These are phyloP conservation scores for Diplazon laetatorius DNA, from an alignment of 2,888 invertebrate genomes.

Conservation along the genomic window DNA sequence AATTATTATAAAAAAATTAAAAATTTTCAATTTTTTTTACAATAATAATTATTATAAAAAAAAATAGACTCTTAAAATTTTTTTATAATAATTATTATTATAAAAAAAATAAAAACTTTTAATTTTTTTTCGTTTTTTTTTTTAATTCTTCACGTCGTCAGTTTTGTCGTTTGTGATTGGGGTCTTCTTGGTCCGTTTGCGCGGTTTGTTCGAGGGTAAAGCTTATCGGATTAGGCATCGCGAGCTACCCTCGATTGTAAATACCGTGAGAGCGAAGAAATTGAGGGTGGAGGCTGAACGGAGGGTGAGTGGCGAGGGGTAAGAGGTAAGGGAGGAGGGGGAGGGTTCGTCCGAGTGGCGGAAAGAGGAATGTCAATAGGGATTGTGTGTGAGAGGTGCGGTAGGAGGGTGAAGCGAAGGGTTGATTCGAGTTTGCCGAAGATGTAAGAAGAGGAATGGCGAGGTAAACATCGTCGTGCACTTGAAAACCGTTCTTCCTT, in stretches of 20 bases:
- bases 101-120: too few species aligned
- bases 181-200: neutral
- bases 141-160: neutral
- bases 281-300: conserved; percentile 6
- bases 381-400: too few species aligned
- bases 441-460: conserved; percentile 75
- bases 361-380: too few species aligned
- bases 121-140: too few species aligned
- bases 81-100: too few species aligned
- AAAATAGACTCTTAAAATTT: too few species aligned
- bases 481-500: conserved; percentile 36
- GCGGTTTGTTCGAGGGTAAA: conserved; percentile 13
- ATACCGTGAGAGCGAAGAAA: conserved; percentile 65
- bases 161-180: conserved; percentile 6
- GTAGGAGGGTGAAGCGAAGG: too few species aligned
- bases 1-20: too few species aligned
- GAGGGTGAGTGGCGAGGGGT: conserved; percentile 16
- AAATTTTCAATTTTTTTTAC: too few species aligned
- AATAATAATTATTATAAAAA: too few species aligned
- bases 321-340: conserved; percentile 41
- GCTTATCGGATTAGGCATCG: conserved; percentile 70
- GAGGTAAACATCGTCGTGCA: conserved; percentile 72
- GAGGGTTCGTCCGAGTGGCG: too few species aligned
- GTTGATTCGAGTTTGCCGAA: conserved; percentile 74
- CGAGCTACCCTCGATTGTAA: conserved; percentile 77